Conservation (phyloP, 92 coral and sea anemone species). For the Zoanthus gigantus region DNA sequence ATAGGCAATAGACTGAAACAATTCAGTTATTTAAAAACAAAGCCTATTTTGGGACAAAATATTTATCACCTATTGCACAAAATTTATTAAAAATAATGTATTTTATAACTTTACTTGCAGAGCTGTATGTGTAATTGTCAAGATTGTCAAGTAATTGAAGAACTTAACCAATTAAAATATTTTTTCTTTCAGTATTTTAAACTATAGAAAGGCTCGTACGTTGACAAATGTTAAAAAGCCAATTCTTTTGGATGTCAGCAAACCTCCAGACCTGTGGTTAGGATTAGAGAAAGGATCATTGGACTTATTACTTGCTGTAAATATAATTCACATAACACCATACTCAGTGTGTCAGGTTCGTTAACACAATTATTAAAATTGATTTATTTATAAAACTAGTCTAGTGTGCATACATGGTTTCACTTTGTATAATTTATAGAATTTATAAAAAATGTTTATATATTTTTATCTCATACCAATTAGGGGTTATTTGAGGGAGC, state of each 20-base stretch:
- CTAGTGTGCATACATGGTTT: not conserved
- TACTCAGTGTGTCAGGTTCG: constrained; percentile 26
- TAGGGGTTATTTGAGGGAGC: constrained; percentile 36
- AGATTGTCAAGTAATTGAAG: too few species aligned
- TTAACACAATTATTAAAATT: too few species aligned
- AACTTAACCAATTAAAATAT: not conserved
- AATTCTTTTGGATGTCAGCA: constrained; percentile 34
- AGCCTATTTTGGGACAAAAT: too few species aligned
- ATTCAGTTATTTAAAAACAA: too few species aligned
- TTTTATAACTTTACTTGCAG: too few species aligned
- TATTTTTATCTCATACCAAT: not conserved
- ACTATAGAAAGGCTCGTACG: constrained; percentile 16
- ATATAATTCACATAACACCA: constrained; percentile 24
- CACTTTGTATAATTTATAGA: too few species aligned
- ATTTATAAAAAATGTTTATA: not conserved
- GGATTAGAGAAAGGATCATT: constrained; percentile 1
- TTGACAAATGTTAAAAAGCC: constrained; percentile 18
- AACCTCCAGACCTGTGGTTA: constrained; percentile 18
- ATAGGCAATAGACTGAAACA: too few species aligned
- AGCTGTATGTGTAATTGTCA: too few species aligned
- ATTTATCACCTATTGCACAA: too few species aligned
- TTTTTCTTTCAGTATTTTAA: constrained; percentile 14
- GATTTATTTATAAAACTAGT: not conserved
- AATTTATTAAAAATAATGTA: too few species aligned
- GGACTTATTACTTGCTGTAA: constrained; percentile 25